Percentiles rank a stretch among this genome's conserved stretches.
Evolutionary conservation across 1,140 invertebrate genomes (phyloP).

Genomic region (Anadara kagoshimensis): DNA sequence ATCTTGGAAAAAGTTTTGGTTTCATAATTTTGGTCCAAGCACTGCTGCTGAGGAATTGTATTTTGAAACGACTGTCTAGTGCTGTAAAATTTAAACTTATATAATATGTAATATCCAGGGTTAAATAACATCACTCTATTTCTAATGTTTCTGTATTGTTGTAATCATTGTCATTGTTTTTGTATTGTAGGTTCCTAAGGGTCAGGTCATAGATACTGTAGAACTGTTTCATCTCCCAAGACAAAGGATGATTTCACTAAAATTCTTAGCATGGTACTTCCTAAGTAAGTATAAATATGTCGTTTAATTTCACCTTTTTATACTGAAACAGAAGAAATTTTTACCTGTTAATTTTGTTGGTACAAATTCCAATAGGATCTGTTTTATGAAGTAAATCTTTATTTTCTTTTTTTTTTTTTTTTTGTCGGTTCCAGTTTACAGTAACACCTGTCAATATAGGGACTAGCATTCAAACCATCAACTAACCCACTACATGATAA

Average conservation of each 20-base stretch:
- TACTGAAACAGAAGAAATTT: neutral
- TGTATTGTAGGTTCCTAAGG: conserved; percentile 79
- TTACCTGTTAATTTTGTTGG: neutral
- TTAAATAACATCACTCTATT: no score
- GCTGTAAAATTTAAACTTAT: no score
- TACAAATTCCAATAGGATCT: neutral
- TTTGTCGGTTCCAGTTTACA: neutral
- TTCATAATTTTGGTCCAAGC: no score
- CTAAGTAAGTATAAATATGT: conserved; percentile 79
- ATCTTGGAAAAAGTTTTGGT: no score
- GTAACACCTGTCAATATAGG: no score
- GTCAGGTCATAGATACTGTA: conserved; percentile 93
- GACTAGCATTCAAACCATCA: no score
- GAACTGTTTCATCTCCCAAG: conserved; percentile 90
- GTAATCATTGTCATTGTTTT: neutral
- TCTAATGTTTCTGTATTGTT: neutral
- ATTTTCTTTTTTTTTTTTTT: no score
- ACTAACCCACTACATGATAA: no score
- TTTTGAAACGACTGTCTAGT: no score
- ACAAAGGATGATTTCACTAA: conserved; percentile 91
- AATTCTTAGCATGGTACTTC: conserved; percentile 94
- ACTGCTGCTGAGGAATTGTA: no score
- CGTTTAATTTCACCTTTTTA: neutral
- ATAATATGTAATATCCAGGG: no score
- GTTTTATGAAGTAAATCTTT: neutral